phyloP scores from a whole-genome alignment of 2,113 vertebrate species.

The Orthonyx spaldingii region DNA sequence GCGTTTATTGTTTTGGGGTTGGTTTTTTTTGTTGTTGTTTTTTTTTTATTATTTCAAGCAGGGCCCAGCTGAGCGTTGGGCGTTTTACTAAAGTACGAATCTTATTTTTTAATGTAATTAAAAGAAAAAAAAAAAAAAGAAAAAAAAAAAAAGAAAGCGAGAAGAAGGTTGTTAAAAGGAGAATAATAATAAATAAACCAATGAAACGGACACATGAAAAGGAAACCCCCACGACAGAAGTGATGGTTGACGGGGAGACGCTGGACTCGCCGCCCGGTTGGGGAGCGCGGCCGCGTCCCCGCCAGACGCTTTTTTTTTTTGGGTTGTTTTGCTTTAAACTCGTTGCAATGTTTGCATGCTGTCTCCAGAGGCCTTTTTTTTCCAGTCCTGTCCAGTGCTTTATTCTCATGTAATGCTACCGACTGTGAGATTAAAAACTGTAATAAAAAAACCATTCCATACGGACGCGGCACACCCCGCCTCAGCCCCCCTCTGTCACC shows the following conservation, averaged over 20 bases:
- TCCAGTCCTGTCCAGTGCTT: conserved; percentile 91
- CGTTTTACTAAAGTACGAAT: conserved; percentile 78
- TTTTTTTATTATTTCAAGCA: conserved; percentile 72
- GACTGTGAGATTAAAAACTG: conserved; percentile 81
- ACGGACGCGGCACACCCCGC: conserved; percentile 46
- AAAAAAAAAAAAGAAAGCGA: neutral
- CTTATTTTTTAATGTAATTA: conserved; percentile 76
- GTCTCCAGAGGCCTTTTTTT: conserved; percentile 82
- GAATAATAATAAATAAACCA: conserved; percentile 48
- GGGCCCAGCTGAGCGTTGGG: conserved; percentile 55
- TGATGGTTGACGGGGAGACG: conserved; percentile 43
- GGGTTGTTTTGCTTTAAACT: conserved; percentile 77
- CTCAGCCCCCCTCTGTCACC: neutral
- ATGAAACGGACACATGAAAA: neutral
- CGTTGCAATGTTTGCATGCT: conserved; percentile 85
- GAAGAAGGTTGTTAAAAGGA: neutral
- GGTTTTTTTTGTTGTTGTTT: neutral
- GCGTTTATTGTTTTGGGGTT: neutral
- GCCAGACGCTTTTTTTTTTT: neutral
- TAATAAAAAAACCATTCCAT: conserved; percentile 90
- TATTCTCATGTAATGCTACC: conserved; percentile 83
- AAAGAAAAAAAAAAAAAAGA: neutral
- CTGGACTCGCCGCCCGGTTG: neutral
- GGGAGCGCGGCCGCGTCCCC: conserved; percentile 59
- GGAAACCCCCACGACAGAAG: conserved; percentile 52